These are phyloP conservation scores for Ceratitis capitata DNA, from an alignment of 1,140 invertebrate species.

Conservation along the genomic window DNA sequence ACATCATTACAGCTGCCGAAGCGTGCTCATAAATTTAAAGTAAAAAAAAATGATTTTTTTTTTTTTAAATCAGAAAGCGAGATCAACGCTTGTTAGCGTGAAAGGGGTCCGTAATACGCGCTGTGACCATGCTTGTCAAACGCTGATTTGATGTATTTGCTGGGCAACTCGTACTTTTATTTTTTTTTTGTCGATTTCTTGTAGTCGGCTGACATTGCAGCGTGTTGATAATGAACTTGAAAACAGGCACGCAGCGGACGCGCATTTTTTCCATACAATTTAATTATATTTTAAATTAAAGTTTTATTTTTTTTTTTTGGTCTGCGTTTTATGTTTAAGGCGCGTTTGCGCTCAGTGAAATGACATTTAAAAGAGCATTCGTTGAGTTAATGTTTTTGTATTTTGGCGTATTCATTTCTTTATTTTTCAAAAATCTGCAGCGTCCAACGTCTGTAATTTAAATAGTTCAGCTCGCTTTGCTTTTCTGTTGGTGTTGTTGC, in stretches of 20 bases:
- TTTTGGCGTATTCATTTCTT: background rate
- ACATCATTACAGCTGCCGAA: background rate
- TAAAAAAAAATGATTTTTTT: background rate
- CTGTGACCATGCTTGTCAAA: background rate
- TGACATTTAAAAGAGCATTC: background rate
- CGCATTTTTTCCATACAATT: constrained; percentile 11
- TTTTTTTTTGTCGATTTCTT: background rate
- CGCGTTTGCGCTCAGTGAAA: background rate
- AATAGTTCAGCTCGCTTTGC: background rate
- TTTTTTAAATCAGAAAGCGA: background rate
- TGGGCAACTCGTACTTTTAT: background rate
- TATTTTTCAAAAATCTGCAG: background rate
- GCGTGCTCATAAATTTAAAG: background rate
- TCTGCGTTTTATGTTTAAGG: background rate
- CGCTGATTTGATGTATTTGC: background rate
- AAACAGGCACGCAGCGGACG: background rate
- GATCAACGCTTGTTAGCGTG: constrained; percentile 1
- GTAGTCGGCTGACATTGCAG: background rate
- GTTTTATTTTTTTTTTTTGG: background rate
- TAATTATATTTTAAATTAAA: background rate
- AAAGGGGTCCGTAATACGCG: background rate
- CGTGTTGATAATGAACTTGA: constrained; percentile 28
- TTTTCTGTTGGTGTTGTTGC: background rate
- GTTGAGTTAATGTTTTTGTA: background rate
- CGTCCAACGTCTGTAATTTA: background rate